A percentile compares a stretch with the other conserved stretches of the same genome.
Conservation (phyloP, 2,797 vertebrate species). For the Kryptopterus vitreolus region DNA sequence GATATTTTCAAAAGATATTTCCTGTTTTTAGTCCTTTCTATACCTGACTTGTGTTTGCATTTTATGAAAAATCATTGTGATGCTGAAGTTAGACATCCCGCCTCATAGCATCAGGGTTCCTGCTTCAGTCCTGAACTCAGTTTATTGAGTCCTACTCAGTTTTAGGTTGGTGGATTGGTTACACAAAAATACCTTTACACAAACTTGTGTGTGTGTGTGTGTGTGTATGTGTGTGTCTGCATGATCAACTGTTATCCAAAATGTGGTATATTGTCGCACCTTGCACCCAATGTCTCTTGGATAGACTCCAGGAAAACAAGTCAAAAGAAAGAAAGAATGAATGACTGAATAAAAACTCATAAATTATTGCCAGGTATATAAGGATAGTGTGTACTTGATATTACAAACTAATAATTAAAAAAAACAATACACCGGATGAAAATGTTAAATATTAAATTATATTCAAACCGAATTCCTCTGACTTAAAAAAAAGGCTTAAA, state of each 20-base stretch:
- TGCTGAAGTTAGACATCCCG: no score
- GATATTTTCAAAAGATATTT: no score
- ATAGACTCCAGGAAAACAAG: no score
- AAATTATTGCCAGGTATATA: not conserved
- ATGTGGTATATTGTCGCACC: not conserved
- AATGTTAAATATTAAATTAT: no score
- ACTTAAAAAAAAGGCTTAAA: not conserved
- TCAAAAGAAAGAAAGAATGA: not conserved
- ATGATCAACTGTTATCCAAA: not conserved
- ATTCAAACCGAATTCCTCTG: not conserved
- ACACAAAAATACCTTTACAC: not conserved
- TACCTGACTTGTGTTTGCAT: not conserved
- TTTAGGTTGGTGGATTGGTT: not conserved
- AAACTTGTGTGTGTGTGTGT: not conserved
- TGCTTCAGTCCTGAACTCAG: no score
- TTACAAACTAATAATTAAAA: not conserved
- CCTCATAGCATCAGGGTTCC: no score
- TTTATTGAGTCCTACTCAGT: no score
- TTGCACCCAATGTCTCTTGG: not conserved
- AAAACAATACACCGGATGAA: not conserved
- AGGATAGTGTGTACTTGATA: not conserved
- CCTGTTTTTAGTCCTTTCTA: no score
- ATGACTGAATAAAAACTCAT: not conserved
- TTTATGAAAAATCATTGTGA: not conserved
- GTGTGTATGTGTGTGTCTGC: not conserved